phyloP scores from a whole-genome alignment of 2,888 invertebrate species.

The Limenitis camilla region DNA sequence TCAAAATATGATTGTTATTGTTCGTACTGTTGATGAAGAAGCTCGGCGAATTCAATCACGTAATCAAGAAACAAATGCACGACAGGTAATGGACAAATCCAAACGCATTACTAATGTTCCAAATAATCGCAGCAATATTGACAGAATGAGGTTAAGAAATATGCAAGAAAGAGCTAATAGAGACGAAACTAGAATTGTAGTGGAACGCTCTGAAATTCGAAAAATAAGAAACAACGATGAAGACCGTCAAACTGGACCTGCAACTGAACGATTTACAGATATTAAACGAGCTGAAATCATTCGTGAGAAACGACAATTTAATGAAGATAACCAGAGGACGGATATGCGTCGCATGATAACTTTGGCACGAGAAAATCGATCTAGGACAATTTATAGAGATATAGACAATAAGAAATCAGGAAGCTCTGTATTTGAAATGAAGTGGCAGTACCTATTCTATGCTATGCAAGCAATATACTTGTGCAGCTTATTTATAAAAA shows the following conservation, averaged over 20 bases:
- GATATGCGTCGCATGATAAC: not conserved
- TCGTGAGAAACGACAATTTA: not conserved
- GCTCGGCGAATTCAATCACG: too few relatives aligned
- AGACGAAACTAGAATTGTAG: too few relatives aligned
- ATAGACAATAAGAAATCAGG: not conserved
- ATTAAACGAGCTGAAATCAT: not conserved
- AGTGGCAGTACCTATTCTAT: slow-evolving; percentile 53
- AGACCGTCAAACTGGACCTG: too few relatives aligned
- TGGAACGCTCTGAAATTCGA: not conserved
- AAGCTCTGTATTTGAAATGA: slow-evolving; percentile 17
- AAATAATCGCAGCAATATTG: too few relatives aligned
- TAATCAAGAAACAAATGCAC: too few relatives aligned
- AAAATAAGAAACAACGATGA: not conserved
- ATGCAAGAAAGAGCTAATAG: too few relatives aligned
- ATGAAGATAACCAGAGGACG: not conserved
- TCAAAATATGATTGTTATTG: too few relatives aligned
- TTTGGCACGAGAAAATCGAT: not conserved
- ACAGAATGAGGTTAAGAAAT: too few relatives aligned
- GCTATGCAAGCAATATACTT: slow-evolving; percentile 53
- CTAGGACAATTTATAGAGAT: not conserved
- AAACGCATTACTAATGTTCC: too few relatives aligned
- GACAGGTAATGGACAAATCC: too few relatives aligned
- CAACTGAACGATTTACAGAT: too few relatives aligned
- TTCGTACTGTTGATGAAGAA: too few relatives aligned
- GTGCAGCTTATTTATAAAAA: slow-evolving; percentile 41